phyloP scores from a whole-genome alignment of 2,797 vertebrate species.

The Pygocentrus nattereri region DNA sequence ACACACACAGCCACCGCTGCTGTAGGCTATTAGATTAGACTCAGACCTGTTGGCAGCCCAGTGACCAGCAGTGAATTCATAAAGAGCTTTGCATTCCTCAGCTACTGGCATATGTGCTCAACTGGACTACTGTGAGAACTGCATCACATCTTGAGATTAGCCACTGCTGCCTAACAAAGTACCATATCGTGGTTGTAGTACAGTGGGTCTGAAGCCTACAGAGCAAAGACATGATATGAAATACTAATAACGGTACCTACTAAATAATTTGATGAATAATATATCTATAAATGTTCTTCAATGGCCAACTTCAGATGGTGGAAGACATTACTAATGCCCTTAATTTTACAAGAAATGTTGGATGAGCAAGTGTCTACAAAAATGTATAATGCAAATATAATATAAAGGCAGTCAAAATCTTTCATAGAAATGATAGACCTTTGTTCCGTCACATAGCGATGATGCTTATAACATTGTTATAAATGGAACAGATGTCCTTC shows the following conservation, averaged over 20 bases:
- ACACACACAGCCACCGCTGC: conserved; percentile 41
- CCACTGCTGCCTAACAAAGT: background rate
- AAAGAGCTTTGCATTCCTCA: conserved; percentile 39
- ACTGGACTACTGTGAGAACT: conserved; percentile 6
- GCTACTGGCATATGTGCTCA: conserved; percentile 28
- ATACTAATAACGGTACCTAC: background rate
- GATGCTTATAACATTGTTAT: too few relatives aligned
- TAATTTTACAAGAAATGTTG: too few relatives aligned
- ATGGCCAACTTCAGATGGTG: too few relatives aligned
- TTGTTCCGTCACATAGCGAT: too few relatives aligned
- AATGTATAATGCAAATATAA: too few relatives aligned
- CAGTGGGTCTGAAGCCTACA: background rate
- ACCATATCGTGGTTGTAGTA: background rate
- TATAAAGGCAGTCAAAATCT: too few relatives aligned
- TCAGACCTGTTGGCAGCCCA: conserved; percentile 42
- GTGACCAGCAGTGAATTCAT: conserved; percentile 48
- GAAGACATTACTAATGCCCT: too few relatives aligned
- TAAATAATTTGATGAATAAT: background rate
- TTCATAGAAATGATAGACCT: too few relatives aligned
- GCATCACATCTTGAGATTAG: background rate
- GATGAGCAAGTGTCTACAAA: too few relatives aligned
- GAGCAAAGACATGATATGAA: background rate
- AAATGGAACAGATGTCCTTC: too few relatives aligned
- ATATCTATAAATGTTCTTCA: too few relatives aligned
- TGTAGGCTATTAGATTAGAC: conserved; percentile 58